Percentiles rank a stretch among this genome's conserved stretches.
Conservation (phyloP, 2,888 invertebrate species). For the Spodoptera picta region DNA sequence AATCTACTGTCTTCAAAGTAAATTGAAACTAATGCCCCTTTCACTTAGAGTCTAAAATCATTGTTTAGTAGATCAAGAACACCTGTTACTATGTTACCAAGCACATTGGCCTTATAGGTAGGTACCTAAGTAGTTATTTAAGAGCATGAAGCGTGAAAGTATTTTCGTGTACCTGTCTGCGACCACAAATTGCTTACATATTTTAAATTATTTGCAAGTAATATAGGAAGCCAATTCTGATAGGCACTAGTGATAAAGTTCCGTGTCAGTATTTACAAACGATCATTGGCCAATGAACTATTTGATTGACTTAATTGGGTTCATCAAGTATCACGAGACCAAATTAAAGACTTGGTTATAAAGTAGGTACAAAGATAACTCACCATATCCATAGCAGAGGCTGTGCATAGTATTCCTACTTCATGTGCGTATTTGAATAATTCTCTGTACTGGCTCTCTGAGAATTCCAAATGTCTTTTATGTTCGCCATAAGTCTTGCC, state of each 20-base stretch:
- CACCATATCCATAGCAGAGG: slow-evolving; percentile 95
- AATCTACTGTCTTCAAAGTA: too few relatives aligned
- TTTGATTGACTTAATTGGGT: slow-evolving; percentile 15
- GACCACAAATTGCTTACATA: slow-evolving; percentile 10
- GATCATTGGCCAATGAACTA: slow-evolving; percentile 25
- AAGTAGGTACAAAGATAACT: slow-evolving; percentile 41
- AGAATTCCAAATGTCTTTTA: slow-evolving; percentile 92
- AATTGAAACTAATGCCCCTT: too few relatives aligned
- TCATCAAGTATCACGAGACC: background rate
- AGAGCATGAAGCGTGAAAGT: slow-evolving; percentile 38
- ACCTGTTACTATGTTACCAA: slow-evolving; percentile 3
- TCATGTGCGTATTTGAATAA: slow-evolving; percentile 90
- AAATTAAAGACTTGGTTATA: slow-evolving; percentile 2
- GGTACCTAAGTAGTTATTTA: slow-evolving; percentile 19
- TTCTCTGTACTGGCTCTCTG: slow-evolving; percentile 90
- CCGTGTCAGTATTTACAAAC: background rate
- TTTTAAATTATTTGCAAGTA: slow-evolving; percentile 2
- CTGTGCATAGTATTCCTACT: slow-evolving; percentile 91
- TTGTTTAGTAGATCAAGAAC: background rate
- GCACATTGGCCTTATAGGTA: background rate
- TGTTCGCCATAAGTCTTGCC: slow-evolving; percentile 94
- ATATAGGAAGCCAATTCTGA: background rate
- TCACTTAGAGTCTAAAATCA: too few relatives aligned
- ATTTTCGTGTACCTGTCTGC: slow-evolving; percentile 8
- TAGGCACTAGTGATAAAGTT: background rate